Percentiles rank a stretch among this genome's conserved stretches.
phyloP scores from a whole-genome alignment of 2,113 vertebrate genomes.

The Antigone vipio region DNA sequence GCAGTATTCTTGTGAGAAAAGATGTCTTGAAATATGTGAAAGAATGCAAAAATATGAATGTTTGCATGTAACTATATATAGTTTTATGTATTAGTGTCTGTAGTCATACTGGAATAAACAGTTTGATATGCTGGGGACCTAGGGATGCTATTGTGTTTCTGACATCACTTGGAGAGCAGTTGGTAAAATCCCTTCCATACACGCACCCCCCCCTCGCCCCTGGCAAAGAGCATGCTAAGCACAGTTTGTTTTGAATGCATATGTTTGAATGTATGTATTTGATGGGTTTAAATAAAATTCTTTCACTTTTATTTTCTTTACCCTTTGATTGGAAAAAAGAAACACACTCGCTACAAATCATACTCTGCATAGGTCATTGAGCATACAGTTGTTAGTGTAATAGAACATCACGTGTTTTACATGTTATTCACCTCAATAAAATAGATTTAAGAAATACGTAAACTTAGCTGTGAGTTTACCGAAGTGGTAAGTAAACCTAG shows the following conservation, averaged over 20 bases:
- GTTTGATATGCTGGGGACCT: not conserved
- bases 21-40: not conserved
- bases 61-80: not conserved
- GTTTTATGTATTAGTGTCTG: not conserved
- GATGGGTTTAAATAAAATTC: not conserved
- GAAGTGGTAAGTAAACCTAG: not conserved
- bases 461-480: not conserved
- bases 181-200: not conserved
- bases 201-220: fast-evolving
- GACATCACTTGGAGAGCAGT: not conserved
- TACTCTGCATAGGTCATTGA: not conserved
- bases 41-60: not conserved
- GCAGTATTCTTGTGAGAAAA: not conserved
- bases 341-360: fast-evolving
- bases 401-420: not conserved
- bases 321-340: not conserved
- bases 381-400: not conserved
- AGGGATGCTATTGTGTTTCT: not conserved
- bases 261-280: not conserved
- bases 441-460: not conserved
- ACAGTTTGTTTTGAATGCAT: not conserved
- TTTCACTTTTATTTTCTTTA: not conserved
- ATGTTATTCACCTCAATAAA: not conserved
- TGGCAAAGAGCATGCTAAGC: not conserved
- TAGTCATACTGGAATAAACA: not conserved